A percentile compares a stretch with the other conserved stretches of the same genome.
phyloP scores from a whole-genome alignment of 2,113 vertebrate genomes.

The Clinocottus analis region DNA sequence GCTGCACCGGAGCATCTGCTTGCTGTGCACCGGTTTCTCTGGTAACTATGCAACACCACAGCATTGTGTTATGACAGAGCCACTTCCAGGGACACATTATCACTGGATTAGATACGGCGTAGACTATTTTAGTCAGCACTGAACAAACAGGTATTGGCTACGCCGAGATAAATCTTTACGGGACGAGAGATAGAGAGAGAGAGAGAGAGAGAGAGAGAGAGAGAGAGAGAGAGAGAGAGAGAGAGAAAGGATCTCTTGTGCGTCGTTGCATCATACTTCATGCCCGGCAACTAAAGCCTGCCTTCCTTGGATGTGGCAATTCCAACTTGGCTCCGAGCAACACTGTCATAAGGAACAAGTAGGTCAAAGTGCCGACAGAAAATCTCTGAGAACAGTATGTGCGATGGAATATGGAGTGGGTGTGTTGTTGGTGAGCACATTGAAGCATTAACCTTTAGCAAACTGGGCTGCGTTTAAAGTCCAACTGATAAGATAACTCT shows the following conservation, averaged over 20 bases:
- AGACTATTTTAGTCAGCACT: conserved; percentile 61
- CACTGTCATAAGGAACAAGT: conserved; percentile 47
- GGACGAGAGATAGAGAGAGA: not conserved
- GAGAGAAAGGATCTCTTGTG: conserved; percentile 37
- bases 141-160: conserved; percentile 58
- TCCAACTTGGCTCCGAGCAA: conserved; percentile 25
- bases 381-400: conserved; percentile 39
- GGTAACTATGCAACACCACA: conserved; percentile 76
- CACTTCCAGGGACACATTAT: conserved; percentile 73
- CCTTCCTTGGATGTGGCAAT: conserved; percentile 29
- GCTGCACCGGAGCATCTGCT: conserved; percentile 69
- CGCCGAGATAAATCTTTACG: conserved; percentile 48
- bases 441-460: conserved; percentile 61
- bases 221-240: not conserved
- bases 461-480: conserved; percentile 66
- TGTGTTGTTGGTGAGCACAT: conserved; percentile 33
- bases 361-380: conserved; percentile 54
- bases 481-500: conserved; percentile 75
- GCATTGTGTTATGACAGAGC: conserved; percentile 73
- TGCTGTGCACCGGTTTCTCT: conserved; percentile 60
- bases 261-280: conserved; percentile 40
- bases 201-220: conserved; percentile 9
- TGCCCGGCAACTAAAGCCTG: conserved; percentile 16
- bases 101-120: conserved; percentile 76
- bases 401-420: conserved; percentile 37